Evolutionary conservation across 2,797 vertebrate species (phyloP), one percentile per base, ranked within the genome.

Genomic region (Lagorchestes hirsutus): DNA sequence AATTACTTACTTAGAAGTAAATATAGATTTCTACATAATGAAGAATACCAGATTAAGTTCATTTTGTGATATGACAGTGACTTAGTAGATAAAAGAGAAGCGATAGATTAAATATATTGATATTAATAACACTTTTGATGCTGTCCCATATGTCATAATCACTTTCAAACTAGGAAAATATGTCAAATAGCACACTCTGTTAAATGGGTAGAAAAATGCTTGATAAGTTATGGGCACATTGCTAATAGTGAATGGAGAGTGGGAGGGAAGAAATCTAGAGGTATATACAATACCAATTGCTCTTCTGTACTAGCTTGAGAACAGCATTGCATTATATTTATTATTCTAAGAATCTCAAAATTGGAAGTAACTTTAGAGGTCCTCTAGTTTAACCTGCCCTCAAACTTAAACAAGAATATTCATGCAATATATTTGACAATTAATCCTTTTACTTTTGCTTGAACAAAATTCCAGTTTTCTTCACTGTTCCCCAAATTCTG

Each of bases 31-130:
- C 94, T 97, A 97, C 97, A 97, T 92, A 97, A 97, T 98, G 95
- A 97, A 97, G 96, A 96, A 96, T 97, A 97, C 97, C 96, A 97
- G 95, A 97, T 98, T 97, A 98, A 97, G 96, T 97, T 97, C 96
- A 97, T 98, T 97, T 97, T 93, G 97, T 96, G 97, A 96, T 95
- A 97, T 97, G 96, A 98, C 96, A 97, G 92, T 98, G 96, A 97
- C 96, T 97, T 98, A 95, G 90, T 91, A 96, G 94, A 97, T 97
- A 94, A 97, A 97, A 95, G 94, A 96, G 92, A 97, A 97, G 97
- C 82, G 96, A 98, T 97, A 96, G 96, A 97, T 97, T 97, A 97
- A 97, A 97, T 96, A 96, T 94, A 97, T 97, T 96, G 96, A 96
- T 97, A 96, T 96, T 97, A 98, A 98, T 96, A 97, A 97, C 96